Evolutionary conservation across 2,888 invertebrate genomes (phyloP).

Genomic region (Conops quadrifasciatus): DNA sequence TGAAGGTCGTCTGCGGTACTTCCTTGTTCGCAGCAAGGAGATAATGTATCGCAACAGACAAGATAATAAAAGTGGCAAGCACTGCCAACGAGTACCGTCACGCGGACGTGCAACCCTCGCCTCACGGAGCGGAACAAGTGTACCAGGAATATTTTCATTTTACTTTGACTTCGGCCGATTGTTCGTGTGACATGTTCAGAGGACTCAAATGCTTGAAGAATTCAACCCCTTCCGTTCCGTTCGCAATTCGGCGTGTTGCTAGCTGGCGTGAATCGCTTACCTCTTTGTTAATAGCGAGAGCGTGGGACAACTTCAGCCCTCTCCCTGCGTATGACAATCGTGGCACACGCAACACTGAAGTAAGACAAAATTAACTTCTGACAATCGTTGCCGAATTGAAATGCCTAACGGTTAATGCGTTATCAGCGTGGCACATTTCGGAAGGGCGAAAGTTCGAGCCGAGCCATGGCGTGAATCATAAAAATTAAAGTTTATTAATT

Average conservation of each 20-base stretch:
- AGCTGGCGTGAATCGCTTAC: neutral
- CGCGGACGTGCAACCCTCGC: neutral
- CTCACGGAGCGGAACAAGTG: neutral
- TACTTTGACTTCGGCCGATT: neutral
- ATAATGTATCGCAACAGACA: neutral
- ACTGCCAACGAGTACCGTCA: neutral
- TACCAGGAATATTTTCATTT: neutral
- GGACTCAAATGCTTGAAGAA: neutral
- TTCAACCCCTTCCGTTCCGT: too few species aligned
- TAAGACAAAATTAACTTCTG: constrained; percentile 33
- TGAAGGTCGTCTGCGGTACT: neutral
- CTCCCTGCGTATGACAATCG: neutral
- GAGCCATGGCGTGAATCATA: constrained; percentile 19
- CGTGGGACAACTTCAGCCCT: constrained; percentile 28
- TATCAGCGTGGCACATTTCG: constrained; percentile 15
- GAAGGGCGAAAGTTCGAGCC: neutral
- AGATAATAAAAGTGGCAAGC: constrained; percentile 4
- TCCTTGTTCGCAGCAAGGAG: neutral
- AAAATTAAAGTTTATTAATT: constrained; percentile 33
- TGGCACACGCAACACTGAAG: constrained; percentile 26
- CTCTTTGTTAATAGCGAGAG: constrained; percentile 15
- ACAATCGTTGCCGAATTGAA: constrained; percentile 18
- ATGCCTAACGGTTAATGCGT: constrained; percentile 16
- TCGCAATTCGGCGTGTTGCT: neutral
- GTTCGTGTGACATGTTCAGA: constrained; percentile 22